phyloP scores from a whole-genome alignment of 2,113 vertebrate species.

The Chionomys nivalis region DNA sequence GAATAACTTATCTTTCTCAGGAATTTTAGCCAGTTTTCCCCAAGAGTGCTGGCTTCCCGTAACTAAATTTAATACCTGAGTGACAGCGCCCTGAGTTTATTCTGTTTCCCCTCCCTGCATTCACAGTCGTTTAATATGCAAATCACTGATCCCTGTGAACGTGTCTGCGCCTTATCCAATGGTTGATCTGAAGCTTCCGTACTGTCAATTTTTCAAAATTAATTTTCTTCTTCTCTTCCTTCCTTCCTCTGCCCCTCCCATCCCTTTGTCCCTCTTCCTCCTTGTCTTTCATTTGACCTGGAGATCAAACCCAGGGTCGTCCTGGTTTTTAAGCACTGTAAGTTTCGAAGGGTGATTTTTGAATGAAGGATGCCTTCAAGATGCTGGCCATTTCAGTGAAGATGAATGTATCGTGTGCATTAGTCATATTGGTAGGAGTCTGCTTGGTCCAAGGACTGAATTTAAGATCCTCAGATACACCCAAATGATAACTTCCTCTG shows the following conservation, averaged over 20 bases:
- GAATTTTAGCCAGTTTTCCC: background rate
- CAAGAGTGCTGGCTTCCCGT: background rate
- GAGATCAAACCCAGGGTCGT: background rate
- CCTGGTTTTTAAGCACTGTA: background rate
- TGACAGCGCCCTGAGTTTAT: background rate
- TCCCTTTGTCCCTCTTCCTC: background rate
- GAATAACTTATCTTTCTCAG: conserved; percentile 3
- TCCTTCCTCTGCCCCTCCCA: background rate
- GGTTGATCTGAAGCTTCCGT: background rate
- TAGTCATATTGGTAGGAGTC: background rate
- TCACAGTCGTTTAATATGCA: background rate
- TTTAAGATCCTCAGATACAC: conserved; percentile 3
- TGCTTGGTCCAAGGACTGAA: background rate
- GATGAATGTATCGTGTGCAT: background rate
- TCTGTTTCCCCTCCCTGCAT: background rate
- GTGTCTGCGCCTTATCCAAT: background rate
- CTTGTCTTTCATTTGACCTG: background rate
- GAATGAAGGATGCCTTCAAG: background rate
- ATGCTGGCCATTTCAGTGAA: background rate
- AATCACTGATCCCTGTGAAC: background rate
- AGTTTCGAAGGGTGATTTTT: background rate
- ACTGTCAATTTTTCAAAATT: background rate
- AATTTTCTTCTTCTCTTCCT: background rate
- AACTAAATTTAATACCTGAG: background rate
- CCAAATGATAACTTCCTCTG: background rate